A percentile compares a stretch with the other conserved stretches of the same genome.
These are phyloP conservation scores for Ochropleura leucogaster DNA, from an alignment of 2,888 invertebrate species.

Conservation along the genomic window DNA sequence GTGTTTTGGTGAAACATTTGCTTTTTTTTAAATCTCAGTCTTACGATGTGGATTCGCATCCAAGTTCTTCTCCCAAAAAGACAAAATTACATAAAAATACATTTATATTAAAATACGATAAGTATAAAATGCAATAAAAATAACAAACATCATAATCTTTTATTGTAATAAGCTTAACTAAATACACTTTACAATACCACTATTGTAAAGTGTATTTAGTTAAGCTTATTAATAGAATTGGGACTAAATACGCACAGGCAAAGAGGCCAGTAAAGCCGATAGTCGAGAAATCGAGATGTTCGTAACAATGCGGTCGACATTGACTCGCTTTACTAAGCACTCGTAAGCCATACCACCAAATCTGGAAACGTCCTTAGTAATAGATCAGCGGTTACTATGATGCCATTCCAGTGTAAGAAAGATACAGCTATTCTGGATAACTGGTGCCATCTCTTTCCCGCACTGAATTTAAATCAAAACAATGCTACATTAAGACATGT, in stretches of 20 bases:
- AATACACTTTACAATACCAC: background rate
- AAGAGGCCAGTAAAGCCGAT: background rate
- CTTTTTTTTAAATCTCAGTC: constrained; percentile 50
- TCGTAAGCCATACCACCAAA: background rate
- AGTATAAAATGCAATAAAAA: constrained; percentile 18
- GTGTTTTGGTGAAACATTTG: constrained; percentile 20
- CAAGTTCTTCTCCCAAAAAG: constrained; percentile 22
- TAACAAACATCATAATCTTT: background rate
- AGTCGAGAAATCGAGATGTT: background rate
- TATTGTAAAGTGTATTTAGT: background rate
- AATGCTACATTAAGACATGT: no score
- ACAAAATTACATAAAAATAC: constrained; percentile 15
- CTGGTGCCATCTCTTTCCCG: no score
- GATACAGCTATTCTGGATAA: no score
- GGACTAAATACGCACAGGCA: background rate
- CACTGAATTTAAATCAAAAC: no score
- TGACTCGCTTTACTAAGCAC: background rate
- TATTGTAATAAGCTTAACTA: background rate
- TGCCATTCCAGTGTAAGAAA: no score
- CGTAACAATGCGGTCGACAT: background rate
- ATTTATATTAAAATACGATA: background rate
- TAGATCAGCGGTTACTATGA: background rate
- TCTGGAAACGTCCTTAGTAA: background rate
- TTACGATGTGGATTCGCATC: constrained; percentile 26
- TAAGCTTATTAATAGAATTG: background rate